These are phyloP conservation scores for Achlya flavicornis DNA, from an alignment of 2,888 invertebrate species.

Conservation along the genomic window DNA sequence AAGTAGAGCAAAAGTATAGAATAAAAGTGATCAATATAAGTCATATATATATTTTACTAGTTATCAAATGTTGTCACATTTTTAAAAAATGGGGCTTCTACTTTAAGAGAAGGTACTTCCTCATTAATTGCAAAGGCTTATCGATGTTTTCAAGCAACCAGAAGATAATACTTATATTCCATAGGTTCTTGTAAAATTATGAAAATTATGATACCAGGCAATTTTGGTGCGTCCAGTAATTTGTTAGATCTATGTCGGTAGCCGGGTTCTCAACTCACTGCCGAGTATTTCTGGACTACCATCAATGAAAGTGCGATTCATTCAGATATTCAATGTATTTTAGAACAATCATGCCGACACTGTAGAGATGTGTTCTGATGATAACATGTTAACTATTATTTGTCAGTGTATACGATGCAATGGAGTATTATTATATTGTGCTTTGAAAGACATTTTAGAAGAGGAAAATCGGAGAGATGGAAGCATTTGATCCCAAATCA, in stretches of 20 bases:
- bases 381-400: not conserved
- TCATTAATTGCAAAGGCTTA: too few relatives aligned
- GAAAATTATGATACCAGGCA: too few relatives aligned
- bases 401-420: not conserved
- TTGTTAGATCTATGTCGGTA: slow-evolving; percentile 41
- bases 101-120: too few relatives aligned
- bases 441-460: not conserved
- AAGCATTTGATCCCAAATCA: too few relatives aligned
- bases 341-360: slow-evolving; percentile 41
- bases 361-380: slow-evolving; percentile 6
- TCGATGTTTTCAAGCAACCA: too few relatives aligned
- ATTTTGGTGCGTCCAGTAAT: slow-evolving; percentile 23
- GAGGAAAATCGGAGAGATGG: not conserved
- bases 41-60: too few relatives aligned
- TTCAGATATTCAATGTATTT: slow-evolving; percentile 56
- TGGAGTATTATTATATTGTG: not conserved
- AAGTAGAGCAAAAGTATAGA: too few relatives aligned
- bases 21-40: too few relatives aligned
- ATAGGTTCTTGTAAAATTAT: too few relatives aligned
- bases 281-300: slow-evolving; percentile 68
- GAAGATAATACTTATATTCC: too few relatives aligned
- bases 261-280: slow-evolving; percentile 53
- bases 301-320: slow-evolving; percentile 75
- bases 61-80: too few relatives aligned
- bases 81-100: too few relatives aligned